Evolutionary conservation across 2,888 invertebrate species (phyloP), one percentile per base, ranked within the genome.

Genomic region (Nomada hirtipes): DNA sequence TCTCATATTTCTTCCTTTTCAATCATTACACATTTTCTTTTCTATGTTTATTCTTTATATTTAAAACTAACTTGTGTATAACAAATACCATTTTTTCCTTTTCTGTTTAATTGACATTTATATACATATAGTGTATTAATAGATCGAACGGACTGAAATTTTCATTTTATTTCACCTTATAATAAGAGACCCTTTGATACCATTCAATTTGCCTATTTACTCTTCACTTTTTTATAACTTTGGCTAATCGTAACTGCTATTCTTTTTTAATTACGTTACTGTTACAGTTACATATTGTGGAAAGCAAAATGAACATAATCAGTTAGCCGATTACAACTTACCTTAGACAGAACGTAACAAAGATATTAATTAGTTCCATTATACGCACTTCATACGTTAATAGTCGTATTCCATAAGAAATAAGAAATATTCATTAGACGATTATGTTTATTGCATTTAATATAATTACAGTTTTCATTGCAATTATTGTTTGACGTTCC

Each of bases 21-120:
- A 42, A 55, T 57, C 29, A 53, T 18, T 47, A n/a, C n/a, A 2
- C 59, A 44, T 42, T 3, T 36, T 11, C 75, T 60, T 59, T 13
- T 70, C n/a, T 50, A 13, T 26, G 36, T 74, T 18, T 55, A 47
- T 44, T 29, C 13, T 42, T 55, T 55, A 4, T 13, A 13, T 23
- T 15, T 57, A 52, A 52, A 44, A 79, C 64, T 79, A 77, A 70
- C 50, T 10, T 36, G 15, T 59, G 18, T 47, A 52, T 77, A 44
- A 67, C 44, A 20, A 50, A 26, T 44, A 52, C 15, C 53, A 26
- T 13, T 23, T 26, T 42, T 23, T 7, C 20, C 7, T 18, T 20
- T 29, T 4, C 13, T 53, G 2, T 67, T 36, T 13, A 29, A 61
- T 47, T 63, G 36, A 7, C 36, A 36, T 36, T 36, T 36, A 7